Evolutionary conservation across 2,113 vertebrate genomes (phyloP).

Genomic region (Pedionomus torquatus): DNA sequence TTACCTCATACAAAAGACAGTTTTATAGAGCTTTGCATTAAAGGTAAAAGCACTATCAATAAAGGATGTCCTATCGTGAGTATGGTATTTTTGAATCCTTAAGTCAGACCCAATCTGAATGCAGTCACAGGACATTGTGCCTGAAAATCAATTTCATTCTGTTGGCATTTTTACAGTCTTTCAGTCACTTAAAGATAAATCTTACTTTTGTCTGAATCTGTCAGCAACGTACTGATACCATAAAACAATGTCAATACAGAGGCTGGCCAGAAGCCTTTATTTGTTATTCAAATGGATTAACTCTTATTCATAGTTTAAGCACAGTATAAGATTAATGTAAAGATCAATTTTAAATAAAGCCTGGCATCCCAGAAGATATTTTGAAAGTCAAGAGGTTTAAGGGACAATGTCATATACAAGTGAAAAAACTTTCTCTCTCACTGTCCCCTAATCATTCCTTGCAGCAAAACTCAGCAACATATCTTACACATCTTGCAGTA

Average conservation of each 20-base stretch:
- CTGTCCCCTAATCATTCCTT: background rate
- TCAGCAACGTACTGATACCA: background rate
- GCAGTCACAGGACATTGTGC: background rate
- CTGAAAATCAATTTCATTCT: background rate
- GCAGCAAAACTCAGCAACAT: background rate
- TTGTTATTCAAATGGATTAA: background rate
- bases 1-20: background rate
- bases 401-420: background rate
- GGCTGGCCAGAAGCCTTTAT: background rate
- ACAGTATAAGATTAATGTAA: background rate
- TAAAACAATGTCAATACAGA: background rate
- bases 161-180: background rate
- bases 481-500: background rate
- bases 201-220: background rate
- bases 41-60: background rate
- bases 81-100: background rate
- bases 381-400: background rate
- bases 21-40: background rate
- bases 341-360: background rate
- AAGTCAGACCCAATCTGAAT: background rate
- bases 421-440: background rate
- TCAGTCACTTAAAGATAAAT: background rate
- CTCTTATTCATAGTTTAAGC: background rate
- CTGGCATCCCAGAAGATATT: background rate
- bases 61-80: background rate